These are phyloP conservation scores for Plecotus auritus DNA, from an alignment of 2,113 vertebrate species.

Conservation along the genomic window DNA sequence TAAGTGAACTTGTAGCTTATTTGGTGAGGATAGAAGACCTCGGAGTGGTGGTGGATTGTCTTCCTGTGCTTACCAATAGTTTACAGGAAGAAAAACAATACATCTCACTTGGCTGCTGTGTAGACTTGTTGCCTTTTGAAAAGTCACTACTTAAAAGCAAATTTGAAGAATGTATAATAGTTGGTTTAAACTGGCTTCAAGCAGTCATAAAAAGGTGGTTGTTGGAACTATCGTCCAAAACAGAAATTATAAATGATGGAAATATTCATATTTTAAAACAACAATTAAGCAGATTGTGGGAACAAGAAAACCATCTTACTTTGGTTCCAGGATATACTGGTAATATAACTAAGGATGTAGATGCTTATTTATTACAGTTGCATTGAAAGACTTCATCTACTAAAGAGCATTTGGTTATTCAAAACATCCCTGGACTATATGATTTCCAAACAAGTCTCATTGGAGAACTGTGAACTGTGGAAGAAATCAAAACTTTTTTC, in stretches of 20 bases:
- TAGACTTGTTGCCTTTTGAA: slow-evolving; percentile 92
- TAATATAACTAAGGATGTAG: slow-evolving; percentile 90
- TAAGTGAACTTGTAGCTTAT: no score
- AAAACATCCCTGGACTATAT: slow-evolving; percentile 65
- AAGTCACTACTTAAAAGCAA: slow-evolving; percentile 88
- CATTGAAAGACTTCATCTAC: slow-evolving; percentile 78
- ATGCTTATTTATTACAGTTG: slow-evolving; percentile 91
- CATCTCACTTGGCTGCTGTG: slow-evolving; percentile 91
- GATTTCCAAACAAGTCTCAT: slow-evolving; percentile 68
- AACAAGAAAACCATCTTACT: slow-evolving; percentile 84
- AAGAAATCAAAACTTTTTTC: slow-evolving; percentile 69
- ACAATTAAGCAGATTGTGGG: slow-evolving; percentile 87
- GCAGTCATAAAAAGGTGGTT: slow-evolving; percentile 92
- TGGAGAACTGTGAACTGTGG: slow-evolving; percentile 76
- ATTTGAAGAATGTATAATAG: slow-evolving; percentile 92
- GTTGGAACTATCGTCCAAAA: slow-evolving; percentile 85
- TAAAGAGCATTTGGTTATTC: slow-evolving; percentile 58
- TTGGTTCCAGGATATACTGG: slow-evolving; percentile 88
- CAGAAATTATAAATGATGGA: slow-evolving; percentile 83
- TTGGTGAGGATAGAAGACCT: slow-evolving; percentile 89
- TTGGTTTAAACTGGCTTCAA: slow-evolving; percentile 92
- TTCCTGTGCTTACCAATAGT: slow-evolving; percentile 93
- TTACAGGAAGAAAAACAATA: slow-evolving; percentile 87
- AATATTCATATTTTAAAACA: slow-evolving; percentile 90
- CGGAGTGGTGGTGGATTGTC: slow-evolving; percentile 92